Conservation (phyloP, 2,888 invertebrate species). For the Yponomeuta malinellus region DNA sequence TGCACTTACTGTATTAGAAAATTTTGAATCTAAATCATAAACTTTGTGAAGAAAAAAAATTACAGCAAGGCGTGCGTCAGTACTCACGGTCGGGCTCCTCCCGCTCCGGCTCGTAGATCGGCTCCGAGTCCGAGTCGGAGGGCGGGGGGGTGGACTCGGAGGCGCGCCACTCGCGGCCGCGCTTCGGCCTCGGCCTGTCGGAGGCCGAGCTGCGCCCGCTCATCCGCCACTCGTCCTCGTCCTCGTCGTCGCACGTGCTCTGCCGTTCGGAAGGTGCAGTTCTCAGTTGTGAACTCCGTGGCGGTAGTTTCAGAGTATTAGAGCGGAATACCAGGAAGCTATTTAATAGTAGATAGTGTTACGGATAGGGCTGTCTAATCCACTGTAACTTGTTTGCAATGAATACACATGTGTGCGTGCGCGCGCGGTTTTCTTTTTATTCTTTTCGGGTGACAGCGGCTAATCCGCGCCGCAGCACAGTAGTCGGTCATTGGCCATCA, state of each 20-base stretch:
- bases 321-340: no score
- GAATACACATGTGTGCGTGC: no score
- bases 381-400: no score
- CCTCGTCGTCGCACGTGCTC: conserved; percentile 38
- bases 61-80: not conserved
- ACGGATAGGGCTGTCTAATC: no score
- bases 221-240: conserved; percentile 60
- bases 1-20: no score
- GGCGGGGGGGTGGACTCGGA: conserved; percentile 57
- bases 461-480: no score
- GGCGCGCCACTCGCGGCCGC: conserved; percentile 37
- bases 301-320: not conserved
- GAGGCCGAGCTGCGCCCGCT: conserved; percentile 47
- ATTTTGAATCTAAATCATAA: no score
- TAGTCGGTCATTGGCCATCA: no score
- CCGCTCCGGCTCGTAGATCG: conserved; percentile 51
- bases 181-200: conserved; percentile 18
- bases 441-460: no score
- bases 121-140: conserved; percentile 59
- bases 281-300: not conserved
- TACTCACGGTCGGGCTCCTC: conserved; percentile 51
- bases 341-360: no score
- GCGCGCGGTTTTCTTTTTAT: no score
- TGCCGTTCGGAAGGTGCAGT: not conserved
- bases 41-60: no score